phyloP scores from a whole-genome alignment of 2,113 vertebrate genomes.

The Acrocephalus arundinaceus region DNA sequence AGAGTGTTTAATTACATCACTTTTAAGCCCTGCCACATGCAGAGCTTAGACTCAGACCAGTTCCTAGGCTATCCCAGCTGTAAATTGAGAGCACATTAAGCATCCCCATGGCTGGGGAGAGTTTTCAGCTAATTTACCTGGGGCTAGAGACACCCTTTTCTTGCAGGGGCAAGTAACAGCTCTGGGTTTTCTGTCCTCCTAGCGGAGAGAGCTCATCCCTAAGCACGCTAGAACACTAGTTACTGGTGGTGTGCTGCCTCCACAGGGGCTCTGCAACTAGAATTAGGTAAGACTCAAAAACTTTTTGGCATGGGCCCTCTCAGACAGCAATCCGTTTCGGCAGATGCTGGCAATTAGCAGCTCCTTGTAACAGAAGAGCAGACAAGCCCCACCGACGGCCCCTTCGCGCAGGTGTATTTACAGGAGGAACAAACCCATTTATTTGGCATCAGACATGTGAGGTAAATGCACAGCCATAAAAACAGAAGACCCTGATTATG shows the following conservation, averaged over 20 bases:
- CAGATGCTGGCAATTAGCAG: not conserved
- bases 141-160: not conserved
- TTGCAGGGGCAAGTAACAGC: not conserved
- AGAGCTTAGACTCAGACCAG: not conserved
- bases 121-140: not conserved
- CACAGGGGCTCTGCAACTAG: not conserved
- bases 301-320: not conserved
- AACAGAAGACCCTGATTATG: not conserved
- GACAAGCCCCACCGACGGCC: not conserved
- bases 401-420: not conserved
- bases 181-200: not conserved
- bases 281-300: not conserved
- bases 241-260: not conserved
- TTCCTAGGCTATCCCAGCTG: not conserved
- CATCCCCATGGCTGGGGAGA: not conserved
- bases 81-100: not conserved
- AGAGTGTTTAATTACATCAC: not conserved
- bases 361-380: not conserved
- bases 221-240: not conserved
- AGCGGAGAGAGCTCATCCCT: not conserved
- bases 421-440: not conserved
- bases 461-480: accelerated
- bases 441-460: accelerated
- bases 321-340: not conserved
- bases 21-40: not conserved